Base-by-base conservation (phyloP, 1,140 invertebrate species). In the Trichonephila clavata region DNA sequence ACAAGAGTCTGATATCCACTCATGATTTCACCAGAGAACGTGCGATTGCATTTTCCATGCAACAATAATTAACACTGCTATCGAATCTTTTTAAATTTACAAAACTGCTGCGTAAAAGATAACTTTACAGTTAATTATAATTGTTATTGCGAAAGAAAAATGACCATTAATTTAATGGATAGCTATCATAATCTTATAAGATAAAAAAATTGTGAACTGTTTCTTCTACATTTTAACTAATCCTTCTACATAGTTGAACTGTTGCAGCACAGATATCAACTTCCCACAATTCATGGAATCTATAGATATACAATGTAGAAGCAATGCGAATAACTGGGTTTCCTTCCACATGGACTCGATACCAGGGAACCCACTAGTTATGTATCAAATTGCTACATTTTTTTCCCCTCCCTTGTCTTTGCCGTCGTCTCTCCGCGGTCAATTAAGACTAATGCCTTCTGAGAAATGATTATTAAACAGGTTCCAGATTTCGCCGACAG, bases 381-480 rank as follows among this genome's bases (percentile, higher is more conserved):
- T 50, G n/a, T 80, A 90, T 90, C 89, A 59, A 60, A 90, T 90
- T 57, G 89, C 89, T 50, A 80, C 24, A 63, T 63, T 39, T 39
- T 87, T 86, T 61, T 86, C 59, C n/a, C 0, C 24, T 13, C 16
- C 13, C 24, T 61, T 24, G 32, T 71, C 81, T 43, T 61, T 20
- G 59, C n/a, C 65, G 60, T 39, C 68, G 89, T 81, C 89, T 77
- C 71, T 32, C 24, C 39, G 60, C 71, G 89, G 89, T 81, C 89
- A 80, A 90, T 90, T 90, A 90, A 71, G 89, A 80, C 89, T 80
- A 89, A 89, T 89, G 89, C 71, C 57, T 90, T 90, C 89, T 57
- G 16, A 80, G 89, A 90, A 90, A 90, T 90, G 68, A 81, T 90
- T 90, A 90, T 90, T 81, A 81, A 90, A 90, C 89, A 80, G 77